These are phyloP conservation scores for Eubasilissa regina DNA, from an alignment of 1,140 invertebrate species.

Conservation along the genomic window DNA sequence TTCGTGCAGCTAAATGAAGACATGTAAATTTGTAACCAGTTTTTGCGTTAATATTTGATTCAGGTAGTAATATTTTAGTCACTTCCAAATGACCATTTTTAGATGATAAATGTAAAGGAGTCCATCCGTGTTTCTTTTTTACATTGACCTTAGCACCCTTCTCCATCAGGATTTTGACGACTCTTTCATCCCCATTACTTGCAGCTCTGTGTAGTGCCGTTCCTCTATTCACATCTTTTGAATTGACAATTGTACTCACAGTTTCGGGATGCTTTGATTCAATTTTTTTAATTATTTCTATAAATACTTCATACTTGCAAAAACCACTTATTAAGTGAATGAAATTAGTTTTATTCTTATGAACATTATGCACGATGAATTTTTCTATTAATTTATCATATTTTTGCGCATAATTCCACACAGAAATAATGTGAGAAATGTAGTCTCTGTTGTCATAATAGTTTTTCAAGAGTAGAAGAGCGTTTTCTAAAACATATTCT, in stretches of 20 bases:
- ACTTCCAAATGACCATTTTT: background rate
- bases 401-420: conserved; percentile 11
- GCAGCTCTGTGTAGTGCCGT: background rate
- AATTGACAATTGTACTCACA: background rate
- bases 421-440: background rate
- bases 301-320: background rate
- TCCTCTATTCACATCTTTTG: background rate
- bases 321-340: background rate
- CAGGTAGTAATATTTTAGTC: background rate
- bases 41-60: background rate
- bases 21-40: conserved; percentile 1
- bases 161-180: background rate
- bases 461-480: background rate
- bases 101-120: background rate
- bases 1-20: background rate
- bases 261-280: background rate
- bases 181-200: background rate
- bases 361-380: background rate
- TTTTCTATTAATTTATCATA: background rate
- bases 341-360: background rate
- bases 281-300: background rate
- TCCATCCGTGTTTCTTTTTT: background rate
- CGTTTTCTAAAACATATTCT: background rate
- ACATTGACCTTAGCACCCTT: background rate
- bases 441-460: background rate